Percentiles rank a stretch among this genome's conserved stretches.
Evolutionary conservation across 2,113 vertebrate species (phyloP).

Genomic region (Tragelaphus strepsiceros): DNA sequence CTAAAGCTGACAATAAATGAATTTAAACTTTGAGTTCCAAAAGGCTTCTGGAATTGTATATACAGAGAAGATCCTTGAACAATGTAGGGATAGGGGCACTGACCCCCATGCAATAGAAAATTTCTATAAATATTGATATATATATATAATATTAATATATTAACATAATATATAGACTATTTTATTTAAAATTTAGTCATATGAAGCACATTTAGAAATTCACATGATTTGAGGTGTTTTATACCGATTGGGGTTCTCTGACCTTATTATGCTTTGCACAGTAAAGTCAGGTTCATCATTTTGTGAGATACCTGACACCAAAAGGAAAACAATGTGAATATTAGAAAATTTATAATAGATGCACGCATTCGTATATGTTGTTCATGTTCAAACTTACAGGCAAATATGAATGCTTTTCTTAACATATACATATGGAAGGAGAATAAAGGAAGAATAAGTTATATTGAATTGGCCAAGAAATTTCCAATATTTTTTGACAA

Average conservation of each 20-base stretch:
- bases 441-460: neutral
- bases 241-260: neutral
- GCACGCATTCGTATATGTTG: neutral
- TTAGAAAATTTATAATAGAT: neutral
- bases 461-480: neutral
- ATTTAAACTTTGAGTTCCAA: neutral
- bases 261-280: neutral
- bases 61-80: neutral
- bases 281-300: neutral
- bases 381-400: neutral
- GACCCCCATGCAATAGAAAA: neutral
- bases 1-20: slow-evolving; percentile 44
- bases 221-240: neutral
- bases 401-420: neutral
- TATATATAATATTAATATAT: neutral
- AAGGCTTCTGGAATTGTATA: neutral
- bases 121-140: neutral
- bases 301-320: neutral
- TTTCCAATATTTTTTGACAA: neutral
- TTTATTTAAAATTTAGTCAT: neutral
- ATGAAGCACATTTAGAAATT: neutral
- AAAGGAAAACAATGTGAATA: neutral
- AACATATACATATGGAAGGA: neutral
- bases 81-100: neutral
- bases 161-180: neutral